Base-by-base conservation (phyloP, 2,113 vertebrate species). In the Taxidea taxus region DNA sequence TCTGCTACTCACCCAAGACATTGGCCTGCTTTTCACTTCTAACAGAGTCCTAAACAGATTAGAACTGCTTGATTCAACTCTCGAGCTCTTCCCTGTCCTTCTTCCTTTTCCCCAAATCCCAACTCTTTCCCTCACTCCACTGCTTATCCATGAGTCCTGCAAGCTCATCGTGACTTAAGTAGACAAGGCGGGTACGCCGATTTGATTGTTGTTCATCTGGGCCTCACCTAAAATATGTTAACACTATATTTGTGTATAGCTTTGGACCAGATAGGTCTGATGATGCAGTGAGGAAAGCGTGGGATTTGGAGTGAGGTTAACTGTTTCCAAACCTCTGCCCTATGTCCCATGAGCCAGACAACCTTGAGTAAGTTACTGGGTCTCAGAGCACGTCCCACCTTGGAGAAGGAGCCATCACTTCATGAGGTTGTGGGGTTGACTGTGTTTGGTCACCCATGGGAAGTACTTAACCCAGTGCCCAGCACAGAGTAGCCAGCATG, bases 391-490 rank as follows among this genome's bases (percentile, higher is more conserved):
- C 39, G 4, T 72, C 70, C 47, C 31, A 31, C n/a, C 31, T 56
- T 34, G 20, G 16, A 56, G 34, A 23, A 58, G 75, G n/a, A n/a
- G 74, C 68, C 13, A 1, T 37, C 34, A 15, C 68, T 44, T 72
- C 1, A 0, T 10, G 68, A 70, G 27, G 39, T 21, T 42, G 68
- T 25, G 20, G 25, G 23, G 78, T 6, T 54, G 70, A 23, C 42
- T 60, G 2, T 2, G 0, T n/a, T 18, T 31, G 74, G 42, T 44
- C 42, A 18, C 18, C 0, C 14, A n/a, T 31, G 62, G 49, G 21
- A 37, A 18, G 13, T 6, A 10, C 4, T 29, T 39, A 4, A 49
- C 70, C n/a, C 2, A 2, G 23, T 1, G 37, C 54, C 72, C 39
- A 25, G 66, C 27, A 14, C 34, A 2, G 4, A 60, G 56, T 2